Conservation (phyloP, 2,888 invertebrate species). For the Zele albiditarsus region DNA sequence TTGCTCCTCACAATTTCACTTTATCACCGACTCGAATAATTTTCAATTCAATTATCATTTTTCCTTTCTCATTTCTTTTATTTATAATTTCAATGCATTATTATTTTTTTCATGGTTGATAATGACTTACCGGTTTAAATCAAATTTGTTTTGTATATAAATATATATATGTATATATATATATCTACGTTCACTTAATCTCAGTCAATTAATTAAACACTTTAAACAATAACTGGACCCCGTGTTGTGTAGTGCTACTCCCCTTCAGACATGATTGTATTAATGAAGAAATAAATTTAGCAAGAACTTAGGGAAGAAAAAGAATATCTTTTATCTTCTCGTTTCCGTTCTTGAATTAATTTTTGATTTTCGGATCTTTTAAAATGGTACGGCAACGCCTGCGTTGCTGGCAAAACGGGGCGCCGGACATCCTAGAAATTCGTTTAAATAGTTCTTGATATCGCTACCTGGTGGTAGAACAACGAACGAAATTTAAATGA, state of each 20-base stretch:
- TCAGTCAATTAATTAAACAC: neutral
- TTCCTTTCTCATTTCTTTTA: neutral
- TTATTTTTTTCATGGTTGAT: neutral
- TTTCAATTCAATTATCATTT: slow-evolving; percentile 7
- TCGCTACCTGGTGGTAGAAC: slow-evolving; percentile 75
- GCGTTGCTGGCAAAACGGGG: slow-evolving; percentile 77
- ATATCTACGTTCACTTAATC: slow-evolving; percentile 17
- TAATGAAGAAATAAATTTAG: neutral
- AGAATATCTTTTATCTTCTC: neutral
- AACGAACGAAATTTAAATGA: slow-evolving; percentile 57
- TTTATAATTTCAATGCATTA: neutral
- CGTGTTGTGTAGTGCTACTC: slow-evolving; percentile 52
- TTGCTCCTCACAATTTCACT: slow-evolving; percentile 32
- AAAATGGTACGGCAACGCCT: slow-evolving; percentile 68
- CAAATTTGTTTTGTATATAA: neutral
- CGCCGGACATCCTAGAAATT: slow-evolving; percentile 73
- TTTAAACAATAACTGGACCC: slow-evolving; percentile 28
- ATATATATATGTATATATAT: neutral
- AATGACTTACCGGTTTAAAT: slow-evolving; percentile 45
- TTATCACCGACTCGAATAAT: slow-evolving; percentile 26
- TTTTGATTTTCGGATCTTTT: neutral
- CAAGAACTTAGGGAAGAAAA: slow-evolving; percentile 35
- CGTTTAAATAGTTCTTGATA: slow-evolving; percentile 76
- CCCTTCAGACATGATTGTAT: slow-evolving; percentile 60
- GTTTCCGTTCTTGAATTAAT: neutral